Percentiles rank a stretch among this genome's conserved stretches.
Evolutionary conservation across 2,113 vertebrate species (phyloP).

Genomic region (Xiphophorus couchianus): DNA sequence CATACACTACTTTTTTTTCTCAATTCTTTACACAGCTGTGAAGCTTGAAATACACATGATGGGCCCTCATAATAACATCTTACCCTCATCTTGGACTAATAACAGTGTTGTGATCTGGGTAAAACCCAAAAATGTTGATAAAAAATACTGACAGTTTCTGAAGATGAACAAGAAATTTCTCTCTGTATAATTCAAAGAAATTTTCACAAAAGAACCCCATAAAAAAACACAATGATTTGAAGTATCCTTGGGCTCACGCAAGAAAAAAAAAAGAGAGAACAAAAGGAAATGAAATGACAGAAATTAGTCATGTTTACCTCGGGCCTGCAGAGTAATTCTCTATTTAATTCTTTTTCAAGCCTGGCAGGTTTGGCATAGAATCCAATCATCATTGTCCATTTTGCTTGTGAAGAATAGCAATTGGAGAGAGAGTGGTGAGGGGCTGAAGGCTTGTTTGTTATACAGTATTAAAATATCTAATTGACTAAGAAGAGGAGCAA

Average conservation of each 20-base stretch:
- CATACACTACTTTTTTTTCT: not conserved
- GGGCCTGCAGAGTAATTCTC: conserved; percentile 44
- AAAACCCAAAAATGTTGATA: not conserved
- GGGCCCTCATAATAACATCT: too few relatives aligned
- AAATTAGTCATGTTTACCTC: conserved; percentile 56
- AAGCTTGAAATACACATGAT: too few relatives aligned
- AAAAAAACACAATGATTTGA: conserved; percentile 15
- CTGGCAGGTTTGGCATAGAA: conserved; percentile 53
- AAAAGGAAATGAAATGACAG: conserved; percentile 25
- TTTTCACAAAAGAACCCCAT: conserved; percentile 20
- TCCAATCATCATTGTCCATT: conserved; percentile 57
- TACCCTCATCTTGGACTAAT: not conserved
- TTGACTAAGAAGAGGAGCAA: conserved; percentile 20
- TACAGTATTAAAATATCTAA: conserved; percentile 23
- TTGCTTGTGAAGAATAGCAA: conserved; percentile 41
- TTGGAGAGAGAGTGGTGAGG: not conserved
- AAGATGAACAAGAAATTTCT: not conserved
- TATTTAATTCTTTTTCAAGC: conserved; percentile 53
- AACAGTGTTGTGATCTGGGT: not conserved
- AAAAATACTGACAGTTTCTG: not conserved
- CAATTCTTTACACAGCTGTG: not conserved
- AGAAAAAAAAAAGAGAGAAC: not conserved
- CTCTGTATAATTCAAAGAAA: not conserved
- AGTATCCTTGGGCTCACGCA: conserved; percentile 4
- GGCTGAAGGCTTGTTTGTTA: conserved; percentile 7